Evolutionary conservation across 2,113 vertebrate genomes (phyloP).

Genomic region (Ranitomeya imitator): DNA sequence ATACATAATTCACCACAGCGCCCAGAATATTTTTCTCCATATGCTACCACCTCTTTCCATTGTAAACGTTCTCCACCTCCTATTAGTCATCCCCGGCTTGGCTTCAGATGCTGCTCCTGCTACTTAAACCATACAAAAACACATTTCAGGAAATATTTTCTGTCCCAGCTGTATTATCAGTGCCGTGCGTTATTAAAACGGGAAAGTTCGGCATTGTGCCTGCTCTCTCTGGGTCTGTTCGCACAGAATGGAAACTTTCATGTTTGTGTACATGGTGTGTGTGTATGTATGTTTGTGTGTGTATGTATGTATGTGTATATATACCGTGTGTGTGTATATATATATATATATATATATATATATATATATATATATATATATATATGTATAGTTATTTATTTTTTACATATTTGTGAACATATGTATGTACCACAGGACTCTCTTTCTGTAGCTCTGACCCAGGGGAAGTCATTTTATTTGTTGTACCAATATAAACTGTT

Average conservation of each 20-base stretch:
- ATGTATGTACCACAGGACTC: too few relatives aligned
- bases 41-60: conserved; percentile 32
- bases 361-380: too few relatives aligned
- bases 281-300: too few relatives aligned
- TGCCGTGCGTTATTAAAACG: not conserved
- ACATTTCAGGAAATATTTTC: not conserved
- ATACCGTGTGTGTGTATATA: too few relatives aligned
- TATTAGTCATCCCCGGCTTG: conserved; percentile 27
- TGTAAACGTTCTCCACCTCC: conserved; percentile 15
- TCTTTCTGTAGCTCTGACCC: too few relatives aligned
- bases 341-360: too few relatives aligned
- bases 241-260: not conserved
- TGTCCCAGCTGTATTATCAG: conserved; percentile 15
- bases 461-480: not conserved
- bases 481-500: not conserved
- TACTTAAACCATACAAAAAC: not conserved
- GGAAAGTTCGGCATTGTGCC: not conserved
- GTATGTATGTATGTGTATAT: too few relatives aligned
- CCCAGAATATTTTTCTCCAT: conserved; percentile 17
- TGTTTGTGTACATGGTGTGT: not conserved
- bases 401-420: too few relatives aligned
- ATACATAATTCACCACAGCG: conserved; percentile 51
- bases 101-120: not conserved
- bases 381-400: too few relatives aligned
- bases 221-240: not conserved